phyloP scores from a whole-genome alignment of 2,113 vertebrate genomes.

The Hippocampus comes region DNA sequence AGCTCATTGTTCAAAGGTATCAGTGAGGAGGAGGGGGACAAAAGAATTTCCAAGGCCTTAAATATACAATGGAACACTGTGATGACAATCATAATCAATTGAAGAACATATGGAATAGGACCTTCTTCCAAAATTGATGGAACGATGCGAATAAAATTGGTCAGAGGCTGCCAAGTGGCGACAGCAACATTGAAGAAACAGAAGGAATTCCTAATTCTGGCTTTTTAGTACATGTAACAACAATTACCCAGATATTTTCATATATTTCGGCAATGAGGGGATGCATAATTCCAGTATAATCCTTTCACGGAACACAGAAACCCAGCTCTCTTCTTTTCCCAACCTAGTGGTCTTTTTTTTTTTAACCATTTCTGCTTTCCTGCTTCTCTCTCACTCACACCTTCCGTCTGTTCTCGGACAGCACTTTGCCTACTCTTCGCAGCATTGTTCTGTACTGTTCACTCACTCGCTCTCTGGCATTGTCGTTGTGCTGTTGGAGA shows the following conservation, averaged over 20 bases:
- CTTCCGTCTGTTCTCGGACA: too few relatives aligned
- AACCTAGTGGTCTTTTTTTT: too few relatives aligned
- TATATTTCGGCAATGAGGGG: too few relatives aligned
- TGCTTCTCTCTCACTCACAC: too few relatives aligned
- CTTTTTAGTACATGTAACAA: not conserved
- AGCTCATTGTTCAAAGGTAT: not conserved
- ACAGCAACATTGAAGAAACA: not conserved
- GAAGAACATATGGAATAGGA: not conserved
- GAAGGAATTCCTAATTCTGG: too few relatives aligned
- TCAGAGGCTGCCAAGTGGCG: not conserved
- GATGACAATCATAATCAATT: not conserved
- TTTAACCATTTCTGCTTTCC: too few relatives aligned
- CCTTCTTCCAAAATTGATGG: not conserved
- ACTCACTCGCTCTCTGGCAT: not conserved
- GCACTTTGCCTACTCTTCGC: too few relatives aligned
- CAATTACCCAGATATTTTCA: not conserved
- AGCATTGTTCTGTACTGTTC: not conserved
- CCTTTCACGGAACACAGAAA: too few relatives aligned
- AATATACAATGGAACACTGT: not conserved
- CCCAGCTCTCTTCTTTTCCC: too few relatives aligned
- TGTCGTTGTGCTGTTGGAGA: conserved; percentile 49
- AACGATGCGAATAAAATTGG: not conserved
- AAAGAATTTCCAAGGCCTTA: not conserved
- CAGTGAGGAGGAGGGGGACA: not conserved
- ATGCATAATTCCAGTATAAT: too few relatives aligned